Conservation (phyloP, 1,140 invertebrate genomes). For the Scaptomyza montana region DNA sequence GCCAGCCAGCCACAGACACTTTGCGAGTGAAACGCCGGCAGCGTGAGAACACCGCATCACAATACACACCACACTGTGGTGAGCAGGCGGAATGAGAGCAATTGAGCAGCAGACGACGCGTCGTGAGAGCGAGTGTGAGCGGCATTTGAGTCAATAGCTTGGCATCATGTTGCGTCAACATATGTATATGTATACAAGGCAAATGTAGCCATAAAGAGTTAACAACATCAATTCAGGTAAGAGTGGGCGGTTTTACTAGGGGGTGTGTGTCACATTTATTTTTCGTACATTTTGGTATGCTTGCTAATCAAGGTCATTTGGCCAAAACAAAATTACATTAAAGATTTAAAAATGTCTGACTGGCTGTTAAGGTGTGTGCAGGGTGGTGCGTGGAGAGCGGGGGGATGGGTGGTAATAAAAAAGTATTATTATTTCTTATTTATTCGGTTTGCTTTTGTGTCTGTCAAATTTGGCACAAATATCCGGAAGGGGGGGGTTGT, state of each 20-base stretch:
- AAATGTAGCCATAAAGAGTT: slow-evolving; percentile 6
- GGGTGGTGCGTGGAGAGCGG: background rate
- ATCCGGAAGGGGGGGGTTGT: too few relatives aligned
- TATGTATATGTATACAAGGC: background rate
- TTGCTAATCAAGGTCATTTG: slow-evolving; percentile 32
- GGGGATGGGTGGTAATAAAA: too few relatives aligned
- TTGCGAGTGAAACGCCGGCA: background rate
- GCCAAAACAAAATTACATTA: slow-evolving; percentile 30
- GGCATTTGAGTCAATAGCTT: slow-evolving; percentile 2
- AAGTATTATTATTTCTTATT: too few relatives aligned
- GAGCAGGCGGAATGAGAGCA: slow-evolving; percentile 6
- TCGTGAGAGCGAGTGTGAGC: slow-evolving; percentile 2
- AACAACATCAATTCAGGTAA: too few relatives aligned
- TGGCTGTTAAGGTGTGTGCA: background rate
- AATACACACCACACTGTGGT: slow-evolving; percentile 18
- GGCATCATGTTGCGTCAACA: slow-evolving; percentile 21
- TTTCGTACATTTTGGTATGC: background rate
- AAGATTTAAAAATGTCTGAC: slow-evolving; percentile 36
- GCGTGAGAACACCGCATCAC: slow-evolving; percentile 15
- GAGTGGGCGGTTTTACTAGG: background rate
- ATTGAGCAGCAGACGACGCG: background rate
- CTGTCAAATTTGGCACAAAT: slow-evolving; percentile 35
- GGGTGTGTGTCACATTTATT: background rate
- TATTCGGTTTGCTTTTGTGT: too few relatives aligned
- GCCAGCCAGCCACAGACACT: background rate